phyloP scores from a whole-genome alignment of 92 coral and sea anemone species.

The Phymanthus crucifer region DNA sequence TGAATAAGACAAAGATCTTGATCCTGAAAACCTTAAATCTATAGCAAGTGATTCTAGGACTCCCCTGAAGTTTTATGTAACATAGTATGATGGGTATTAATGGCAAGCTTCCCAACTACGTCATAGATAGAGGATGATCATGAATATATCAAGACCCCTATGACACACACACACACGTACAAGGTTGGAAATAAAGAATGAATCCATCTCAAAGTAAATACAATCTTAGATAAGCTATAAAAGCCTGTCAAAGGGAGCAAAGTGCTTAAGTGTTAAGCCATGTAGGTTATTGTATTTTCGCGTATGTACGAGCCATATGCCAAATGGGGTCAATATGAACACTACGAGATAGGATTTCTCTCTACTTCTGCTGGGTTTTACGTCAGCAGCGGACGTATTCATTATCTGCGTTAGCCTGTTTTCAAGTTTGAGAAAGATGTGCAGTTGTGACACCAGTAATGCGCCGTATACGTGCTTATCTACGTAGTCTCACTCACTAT shows the following conservation, averaged over 20 bases:
- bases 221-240: neutral
- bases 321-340: neutral
- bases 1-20: neutral
- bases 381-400: neutral
- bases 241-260: neutral
- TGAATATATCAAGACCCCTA: neutral
- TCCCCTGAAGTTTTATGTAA: too few relatives aligned
- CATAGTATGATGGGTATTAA: too few relatives aligned
- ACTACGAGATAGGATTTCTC: neutral
- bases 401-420: neutral
- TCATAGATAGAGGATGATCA: neutral
- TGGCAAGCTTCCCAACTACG: too few relatives aligned
- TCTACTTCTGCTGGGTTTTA: neutral
- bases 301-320: neutral
- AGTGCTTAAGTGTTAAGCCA: neutral
- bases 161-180: neutral
- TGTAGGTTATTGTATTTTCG: neutral
- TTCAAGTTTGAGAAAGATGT: neutral
- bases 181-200: neutral
- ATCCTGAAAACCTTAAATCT: neutral
- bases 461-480: neutral
- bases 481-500: neutral
- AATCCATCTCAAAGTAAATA: slow-evolving; percentile 3
- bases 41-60: too few relatives aligned
- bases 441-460: neutral